A percentile compares a stretch with the other conserved stretches of the same genome.
phyloP scores from a whole-genome alignment of 1,140 invertebrate species.

The Orius insidiosus region DNA sequence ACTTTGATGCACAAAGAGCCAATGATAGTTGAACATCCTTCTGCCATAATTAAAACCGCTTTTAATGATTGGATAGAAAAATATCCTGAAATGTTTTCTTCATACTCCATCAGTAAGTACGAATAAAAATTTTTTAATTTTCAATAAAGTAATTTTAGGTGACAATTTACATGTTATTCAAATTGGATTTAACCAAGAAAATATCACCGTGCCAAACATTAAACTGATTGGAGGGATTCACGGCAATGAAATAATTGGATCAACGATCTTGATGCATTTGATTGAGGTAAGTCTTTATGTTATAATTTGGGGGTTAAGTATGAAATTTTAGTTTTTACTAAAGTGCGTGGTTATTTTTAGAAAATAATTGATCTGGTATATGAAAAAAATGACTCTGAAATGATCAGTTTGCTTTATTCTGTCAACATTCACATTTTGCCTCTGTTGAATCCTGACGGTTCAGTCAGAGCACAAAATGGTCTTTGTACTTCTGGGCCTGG shows the following conservation, averaged over 20 bases:
- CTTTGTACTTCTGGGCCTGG: conserved; percentile 32
- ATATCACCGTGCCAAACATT: conserved; percentile 45
- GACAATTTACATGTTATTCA: too few species aligned
- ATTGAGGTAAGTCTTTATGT: conserved; percentile 40
- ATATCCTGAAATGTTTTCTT: too few species aligned
- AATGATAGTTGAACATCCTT: too few species aligned
- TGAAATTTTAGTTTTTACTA: too few species aligned
- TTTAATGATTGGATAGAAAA: too few species aligned
- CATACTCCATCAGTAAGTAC: too few species aligned
- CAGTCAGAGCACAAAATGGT: conserved; percentile 69
- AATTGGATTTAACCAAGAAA: too few species aligned
- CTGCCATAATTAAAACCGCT: too few species aligned
- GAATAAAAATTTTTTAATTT: too few species aligned
- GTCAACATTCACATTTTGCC: conserved; percentile 83
- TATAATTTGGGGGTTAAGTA: too few species aligned
- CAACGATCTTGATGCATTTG: conserved; percentile 70
- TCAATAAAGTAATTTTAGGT: too few species aligned
- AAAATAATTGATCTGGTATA: not conserved
- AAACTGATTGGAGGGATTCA: conserved; percentile 87
- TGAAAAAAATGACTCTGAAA: conserved; percentile 41
- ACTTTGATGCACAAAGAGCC: too few species aligned
- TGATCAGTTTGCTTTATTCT: conserved; percentile 71
- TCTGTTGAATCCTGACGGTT: conserved; percentile 83
- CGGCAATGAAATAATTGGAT: conserved; percentile 75
- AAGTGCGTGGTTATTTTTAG: not conserved